A percentile compares a stretch with the other conserved stretches of the same genome.
Conservation (phyloP, 2,888 invertebrate genomes). For the Panzeria rudis region DNA sequence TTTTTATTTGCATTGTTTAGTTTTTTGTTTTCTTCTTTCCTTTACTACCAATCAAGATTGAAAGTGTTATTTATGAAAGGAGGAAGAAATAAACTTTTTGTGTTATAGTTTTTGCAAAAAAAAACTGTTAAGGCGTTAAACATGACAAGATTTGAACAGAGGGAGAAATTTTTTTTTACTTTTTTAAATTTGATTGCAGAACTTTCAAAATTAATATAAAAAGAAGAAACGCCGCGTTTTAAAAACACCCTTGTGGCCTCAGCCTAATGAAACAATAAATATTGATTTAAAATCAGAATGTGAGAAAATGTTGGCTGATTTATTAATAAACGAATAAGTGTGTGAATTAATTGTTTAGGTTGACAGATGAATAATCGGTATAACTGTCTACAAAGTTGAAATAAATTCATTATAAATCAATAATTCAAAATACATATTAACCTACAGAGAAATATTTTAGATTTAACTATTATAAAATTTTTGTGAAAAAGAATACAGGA, state of each 20-base stretch:
- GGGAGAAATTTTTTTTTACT: slow-evolving; percentile 16
- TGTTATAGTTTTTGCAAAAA: slow-evolving; percentile 11
- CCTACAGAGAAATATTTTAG: no score
- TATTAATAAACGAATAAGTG: slow-evolving; percentile 1
- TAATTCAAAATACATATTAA: no score
- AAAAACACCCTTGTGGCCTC: no score
- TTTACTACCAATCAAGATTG: slow-evolving; percentile 14
- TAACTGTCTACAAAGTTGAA: neutral
- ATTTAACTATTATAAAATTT: no score
- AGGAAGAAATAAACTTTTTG: neutral
- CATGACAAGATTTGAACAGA: slow-evolving; percentile 8
- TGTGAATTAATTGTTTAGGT: neutral
- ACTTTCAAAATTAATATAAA: no score
- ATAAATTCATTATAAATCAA: no score
- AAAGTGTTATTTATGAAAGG: slow-evolving; percentile 29
- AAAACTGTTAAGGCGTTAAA: slow-evolving; percentile 54
- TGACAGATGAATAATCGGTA: neutral
- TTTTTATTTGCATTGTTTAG: neutral
- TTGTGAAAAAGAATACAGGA: no score
- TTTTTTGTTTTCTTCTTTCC: neutral
- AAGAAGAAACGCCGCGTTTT: no score
- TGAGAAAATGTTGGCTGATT: slow-evolving; percentile 7
- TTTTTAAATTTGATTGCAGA: neutral
- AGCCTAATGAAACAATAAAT: slow-evolving; percentile 7
- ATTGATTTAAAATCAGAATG: slow-evolving; percentile 7